phyloP scores from a whole-genome alignment of 2,113 vertebrate species.

The Callipepla squamata region DNA sequence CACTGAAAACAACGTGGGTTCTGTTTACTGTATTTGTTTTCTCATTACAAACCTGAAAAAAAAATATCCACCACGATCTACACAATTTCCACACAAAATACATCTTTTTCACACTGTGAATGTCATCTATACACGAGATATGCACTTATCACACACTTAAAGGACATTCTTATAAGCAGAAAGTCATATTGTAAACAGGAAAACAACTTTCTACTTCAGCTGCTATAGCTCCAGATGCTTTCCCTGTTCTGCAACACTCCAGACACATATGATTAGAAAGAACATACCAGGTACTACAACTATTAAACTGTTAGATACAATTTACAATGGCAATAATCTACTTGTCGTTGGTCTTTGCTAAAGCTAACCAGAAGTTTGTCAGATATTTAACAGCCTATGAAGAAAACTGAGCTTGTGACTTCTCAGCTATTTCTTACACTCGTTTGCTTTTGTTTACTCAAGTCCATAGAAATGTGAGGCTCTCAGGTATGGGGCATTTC shows the following conservation, averaged over 20 bases:
- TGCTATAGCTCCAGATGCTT: constrained; percentile 65
- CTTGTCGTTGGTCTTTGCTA: constrained; percentile 9
- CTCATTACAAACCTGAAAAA: background rate
- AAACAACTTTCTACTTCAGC: constrained; percentile 51
- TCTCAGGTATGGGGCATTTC: background rate
- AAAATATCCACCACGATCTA: background rate
- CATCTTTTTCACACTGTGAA: background rate
- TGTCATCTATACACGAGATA: background rate
- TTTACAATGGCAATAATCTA: constrained; percentile 55
- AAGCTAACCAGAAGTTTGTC: constrained; percentile 60
- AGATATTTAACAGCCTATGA: constrained; percentile 53
- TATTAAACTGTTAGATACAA: constrained; percentile 55
- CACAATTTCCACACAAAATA: background rate
- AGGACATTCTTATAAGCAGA: background rate
- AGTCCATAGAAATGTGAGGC: background rate
- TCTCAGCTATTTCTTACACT: background rate
- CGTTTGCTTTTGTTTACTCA: background rate
- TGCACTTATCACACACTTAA: background rate
- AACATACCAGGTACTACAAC: constrained; percentile 54
- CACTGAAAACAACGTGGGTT: background rate
- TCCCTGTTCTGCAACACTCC: constrained; percentile 28
- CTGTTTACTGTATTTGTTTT: background rate
- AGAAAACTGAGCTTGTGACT: background rate
- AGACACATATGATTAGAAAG: constrained; percentile 40
- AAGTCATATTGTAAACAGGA: constrained; percentile 24